Evolutionary conservation across 2,797 vertebrate genomes (phyloP).

Genomic region (Pachyuromys duprasi): DNA sequence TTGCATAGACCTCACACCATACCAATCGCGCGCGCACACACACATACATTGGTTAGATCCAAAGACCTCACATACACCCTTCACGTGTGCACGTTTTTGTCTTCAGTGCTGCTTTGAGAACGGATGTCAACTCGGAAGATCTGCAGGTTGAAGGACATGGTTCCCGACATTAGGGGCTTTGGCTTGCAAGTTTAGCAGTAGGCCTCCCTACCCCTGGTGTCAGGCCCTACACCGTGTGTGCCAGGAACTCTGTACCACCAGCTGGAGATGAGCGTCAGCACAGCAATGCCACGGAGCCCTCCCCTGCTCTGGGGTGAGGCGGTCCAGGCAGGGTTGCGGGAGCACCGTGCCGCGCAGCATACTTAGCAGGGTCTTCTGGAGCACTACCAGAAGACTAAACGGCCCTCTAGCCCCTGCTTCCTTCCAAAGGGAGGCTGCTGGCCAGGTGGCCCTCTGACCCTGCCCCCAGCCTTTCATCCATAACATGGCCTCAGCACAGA

Average conservation of each 20-base stretch:
- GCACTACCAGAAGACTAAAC: background rate
- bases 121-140: background rate
- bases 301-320: background rate
- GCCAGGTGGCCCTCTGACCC: background rate
- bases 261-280: background rate
- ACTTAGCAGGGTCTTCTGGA: background rate
- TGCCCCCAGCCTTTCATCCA: background rate
- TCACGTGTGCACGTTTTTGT: too few relatives aligned
- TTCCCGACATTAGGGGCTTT: background rate
- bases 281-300: background rate
- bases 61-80: too few relatives aligned
- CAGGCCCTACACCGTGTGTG: background rate
- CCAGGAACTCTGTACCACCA: background rate
- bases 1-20: background rate
- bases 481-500: background rate
- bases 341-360: too few relatives aligned
- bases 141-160: background rate
- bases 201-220: background rate
- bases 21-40: background rate
- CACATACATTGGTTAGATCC: too few relatives aligned
- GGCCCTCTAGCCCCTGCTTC: background rate
- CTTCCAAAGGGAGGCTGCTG: background rate
- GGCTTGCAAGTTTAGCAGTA: background rate
- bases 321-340: background rate
- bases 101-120: background rate